Evolutionary conservation across 2,888 invertebrate species (phyloP).

Genomic region (Panzeria rudis): DNA sequence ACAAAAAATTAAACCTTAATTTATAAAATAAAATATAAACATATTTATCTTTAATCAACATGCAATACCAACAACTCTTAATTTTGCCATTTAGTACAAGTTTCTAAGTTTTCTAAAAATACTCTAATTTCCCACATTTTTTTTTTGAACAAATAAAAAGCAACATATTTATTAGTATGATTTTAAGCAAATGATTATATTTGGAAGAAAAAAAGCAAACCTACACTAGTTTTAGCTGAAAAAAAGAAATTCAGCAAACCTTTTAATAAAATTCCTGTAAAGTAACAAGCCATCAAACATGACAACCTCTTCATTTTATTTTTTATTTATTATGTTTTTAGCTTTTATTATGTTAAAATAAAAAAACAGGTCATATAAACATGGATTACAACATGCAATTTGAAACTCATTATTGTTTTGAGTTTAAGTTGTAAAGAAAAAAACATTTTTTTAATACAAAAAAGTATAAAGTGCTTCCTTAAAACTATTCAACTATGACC

Average conservation of each 20-base stretch:
- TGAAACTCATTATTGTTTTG: conserved; percentile 57
- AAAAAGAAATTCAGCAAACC: conserved; percentile 23
- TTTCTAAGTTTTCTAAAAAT: conserved; percentile 30
- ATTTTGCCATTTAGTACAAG: conserved; percentile 3
- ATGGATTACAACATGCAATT: conserved; percentile 69
- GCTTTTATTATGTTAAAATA: conserved; percentile 39
- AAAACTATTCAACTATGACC: conserved; percentile 71
- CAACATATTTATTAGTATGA: conserved; percentile 60
- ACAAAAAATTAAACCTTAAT: conserved; percentile 5
- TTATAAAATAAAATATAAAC: conserved; percentile 29
- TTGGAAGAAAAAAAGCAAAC: conserved; percentile 5
- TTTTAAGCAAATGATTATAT: conserved; percentile 60
- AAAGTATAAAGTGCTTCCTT: conserved; percentile 63
- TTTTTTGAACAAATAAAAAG: conserved; percentile 35
- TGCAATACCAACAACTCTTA: conserved; percentile 55
- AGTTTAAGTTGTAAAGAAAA: neutral
- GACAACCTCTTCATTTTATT: conserved; percentile 61
- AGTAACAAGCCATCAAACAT: conserved; percentile 54
- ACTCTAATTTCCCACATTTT: conserved; percentile 71
- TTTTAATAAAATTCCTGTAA: conserved; percentile 30
- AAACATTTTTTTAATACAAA: conserved; percentile 7
- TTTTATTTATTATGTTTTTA: conserved; percentile 7
- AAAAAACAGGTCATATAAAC: conserved; percentile 41
- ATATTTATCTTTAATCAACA: conserved; percentile 67
- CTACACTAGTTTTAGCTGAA: conserved; percentile 1